These are phyloP conservation scores for Vulpes vulpes DNA, from an alignment of 2,113 vertebrate genomes.

Conservation along the genomic window DNA sequence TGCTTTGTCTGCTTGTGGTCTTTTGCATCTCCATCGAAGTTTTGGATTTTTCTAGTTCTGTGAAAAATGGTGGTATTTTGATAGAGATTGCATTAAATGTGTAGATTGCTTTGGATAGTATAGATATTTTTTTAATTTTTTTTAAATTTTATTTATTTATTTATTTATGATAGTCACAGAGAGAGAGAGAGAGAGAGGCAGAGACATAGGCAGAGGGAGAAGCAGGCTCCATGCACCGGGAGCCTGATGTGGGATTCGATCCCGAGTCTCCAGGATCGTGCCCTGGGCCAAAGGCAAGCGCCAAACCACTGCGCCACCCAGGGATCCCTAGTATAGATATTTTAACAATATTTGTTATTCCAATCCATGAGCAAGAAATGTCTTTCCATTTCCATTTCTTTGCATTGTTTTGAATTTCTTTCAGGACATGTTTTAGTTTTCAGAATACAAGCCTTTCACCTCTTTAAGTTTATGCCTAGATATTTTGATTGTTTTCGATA, in stretches of 20 bases:
- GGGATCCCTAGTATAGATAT: background rate
- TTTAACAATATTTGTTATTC: background rate
- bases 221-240: too few relatives aligned
- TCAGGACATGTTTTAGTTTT: background rate
- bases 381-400: background rate
- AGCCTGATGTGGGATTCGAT: too few relatives aligned
- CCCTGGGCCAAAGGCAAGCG: too few relatives aligned
- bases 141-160: too few relatives aligned
- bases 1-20: background rate
- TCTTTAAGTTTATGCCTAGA: background rate
- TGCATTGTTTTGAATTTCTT: background rate
- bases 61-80: background rate
- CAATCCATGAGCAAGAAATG: background rate
- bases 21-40: background rate
- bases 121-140: background rate
- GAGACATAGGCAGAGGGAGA: too few relatives aligned
- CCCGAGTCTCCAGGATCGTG: too few relatives aligned
- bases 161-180: too few relatives aligned
- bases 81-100: background rate
- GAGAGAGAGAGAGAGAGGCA: too few relatives aligned
- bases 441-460: background rate
- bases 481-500: background rate
- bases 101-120: background rate
- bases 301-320: too few relatives aligned
- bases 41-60: background rate